Evolutionary conservation across 2,797 vertebrate genomes (phyloP), one percentile per base, ranked within the genome.

Genomic region (Acridotheres tristis): DNA sequence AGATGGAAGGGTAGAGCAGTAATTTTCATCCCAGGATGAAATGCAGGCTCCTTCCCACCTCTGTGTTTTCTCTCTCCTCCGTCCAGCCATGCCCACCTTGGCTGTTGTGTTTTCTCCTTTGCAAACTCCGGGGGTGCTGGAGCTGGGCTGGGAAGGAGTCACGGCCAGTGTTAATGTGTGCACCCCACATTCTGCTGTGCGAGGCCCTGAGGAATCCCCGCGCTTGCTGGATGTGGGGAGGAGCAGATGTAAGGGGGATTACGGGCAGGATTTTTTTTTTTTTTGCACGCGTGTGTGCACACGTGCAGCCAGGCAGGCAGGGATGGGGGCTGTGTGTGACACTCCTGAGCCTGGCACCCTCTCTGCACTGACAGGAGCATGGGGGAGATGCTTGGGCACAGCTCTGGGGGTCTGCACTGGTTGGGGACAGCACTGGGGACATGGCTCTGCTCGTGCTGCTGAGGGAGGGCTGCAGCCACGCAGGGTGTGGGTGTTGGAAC

Each of bases 391-490:
- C 1, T 2, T 3, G 55, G 51, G 51, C 61, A 45, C 63, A 6
- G 38, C 47, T 17, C 63, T 23, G 72, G 38, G 12, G 57, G 19
- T 36, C 10, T 0, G 7, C 42, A 17, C 42, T 17, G 42, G 2
- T 4, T 1, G 0, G 48, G 42, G 23, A 14, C 83, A 62, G 74
- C 43, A 0, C 19, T 8, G 32, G 71, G 78, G 43, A 5, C 11
- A 1, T 0, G 1, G 43, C 40, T 57, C 12, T 23, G 16, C 45
- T 45, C 0, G 0, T 0, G 2, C 47, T 54, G 57, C 58, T 22
- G 22, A 45, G 43, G 10, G 3, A 7, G 6, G 0, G 15, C 4
- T 54, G 57, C 61, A 51, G 72, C 51, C 15, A 1, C 8, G 5
- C 21, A 11, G 11, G 51, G 43, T 40, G 1, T 34, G 40, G 47